Evolutionary conservation across 2,797 vertebrate genomes (phyloP).

Genomic region (Trichosurus vulpecula): DNA sequence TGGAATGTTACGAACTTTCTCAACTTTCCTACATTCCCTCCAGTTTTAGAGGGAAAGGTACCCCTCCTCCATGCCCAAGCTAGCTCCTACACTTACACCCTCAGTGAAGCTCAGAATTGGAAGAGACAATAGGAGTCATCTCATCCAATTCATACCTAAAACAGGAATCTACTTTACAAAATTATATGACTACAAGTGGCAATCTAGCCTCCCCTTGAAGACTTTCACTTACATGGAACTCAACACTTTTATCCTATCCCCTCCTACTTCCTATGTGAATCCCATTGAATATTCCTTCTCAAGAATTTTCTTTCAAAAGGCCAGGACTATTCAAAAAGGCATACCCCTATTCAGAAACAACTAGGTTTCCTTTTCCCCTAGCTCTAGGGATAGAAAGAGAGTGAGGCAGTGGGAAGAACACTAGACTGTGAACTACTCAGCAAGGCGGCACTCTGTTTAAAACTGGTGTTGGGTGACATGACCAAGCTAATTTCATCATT

Average conservation of each 20-base stretch:
- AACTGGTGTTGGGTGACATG: background rate
- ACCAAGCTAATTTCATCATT: background rate
- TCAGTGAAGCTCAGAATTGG: background rate
- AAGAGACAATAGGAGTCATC: background rate
- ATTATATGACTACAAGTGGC: background rate
- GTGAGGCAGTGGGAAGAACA: background rate
- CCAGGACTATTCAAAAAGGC: background rate
- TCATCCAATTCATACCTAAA: background rate
- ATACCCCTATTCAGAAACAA: background rate
- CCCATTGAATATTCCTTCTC: background rate
- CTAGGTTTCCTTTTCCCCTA: background rate
- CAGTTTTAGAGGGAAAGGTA: background rate
- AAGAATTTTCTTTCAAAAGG: background rate
- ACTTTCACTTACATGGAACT: background rate
- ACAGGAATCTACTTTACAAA: background rate
- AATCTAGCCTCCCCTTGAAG: background rate
- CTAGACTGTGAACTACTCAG: background rate
- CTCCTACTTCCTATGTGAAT: background rate
- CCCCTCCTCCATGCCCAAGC: background rate
- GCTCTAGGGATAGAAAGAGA: background rate
- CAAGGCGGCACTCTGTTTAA: background rate
- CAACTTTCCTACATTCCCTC: background rate
- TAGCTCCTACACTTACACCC: background rate
- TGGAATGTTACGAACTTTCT: background rate
- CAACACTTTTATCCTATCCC: background rate